These are phyloP conservation scores for Cartodere bifasciata DNA, from an alignment of 2,888 invertebrate genomes.

Conservation along the genomic window DNA sequence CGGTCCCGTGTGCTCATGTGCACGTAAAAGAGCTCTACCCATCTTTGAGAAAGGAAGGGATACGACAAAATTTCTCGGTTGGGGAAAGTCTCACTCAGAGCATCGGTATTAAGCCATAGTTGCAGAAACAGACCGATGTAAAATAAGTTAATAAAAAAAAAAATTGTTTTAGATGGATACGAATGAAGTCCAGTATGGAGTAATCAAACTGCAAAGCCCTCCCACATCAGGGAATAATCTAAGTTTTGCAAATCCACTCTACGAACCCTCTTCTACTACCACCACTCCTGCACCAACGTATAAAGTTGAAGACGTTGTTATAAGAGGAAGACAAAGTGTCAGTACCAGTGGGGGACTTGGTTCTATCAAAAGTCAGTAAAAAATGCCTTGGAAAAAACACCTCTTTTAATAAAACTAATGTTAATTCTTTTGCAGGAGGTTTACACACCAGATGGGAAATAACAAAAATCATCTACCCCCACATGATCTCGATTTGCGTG, in stretches of 20 bases:
- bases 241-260: slow-evolving; percentile 75
- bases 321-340: slow-evolving; percentile 42
- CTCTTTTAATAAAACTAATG: background rate
- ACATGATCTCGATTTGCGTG: slow-evolving; percentile 79
- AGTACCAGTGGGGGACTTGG: slow-evolving; percentile 37
- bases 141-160: too few species aligned
- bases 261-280: slow-evolving; percentile 63
- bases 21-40: too few species aligned
- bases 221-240: slow-evolving; percentile 43
- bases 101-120: too few species aligned
- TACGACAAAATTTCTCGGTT: too few species aligned
- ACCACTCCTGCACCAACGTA: slow-evolving; percentile 50
- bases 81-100: too few species aligned
- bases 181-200: slow-evolving; percentile 56
- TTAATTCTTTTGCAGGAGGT: slow-evolving; percentile 42
- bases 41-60: too few species aligned
- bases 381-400: slow-evolving; percentile 1
- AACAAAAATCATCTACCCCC: slow-evolving; percentile 73
- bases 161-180: slow-evolving; percentile 44
- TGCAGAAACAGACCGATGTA: too few species aligned
- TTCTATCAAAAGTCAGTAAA: slow-evolving; percentile 38
- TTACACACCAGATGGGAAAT: slow-evolving; percentile 64
- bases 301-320: slow-evolving; percentile 66
- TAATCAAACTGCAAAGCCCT: slow-evolving; percentile 62
- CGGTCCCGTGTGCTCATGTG: too few species aligned